A percentile compares a stretch with the other conserved stretches of the same genome.
phyloP scores from a whole-genome alignment of 2,113 vertebrate species.

The Lophura nycthemera region DNA sequence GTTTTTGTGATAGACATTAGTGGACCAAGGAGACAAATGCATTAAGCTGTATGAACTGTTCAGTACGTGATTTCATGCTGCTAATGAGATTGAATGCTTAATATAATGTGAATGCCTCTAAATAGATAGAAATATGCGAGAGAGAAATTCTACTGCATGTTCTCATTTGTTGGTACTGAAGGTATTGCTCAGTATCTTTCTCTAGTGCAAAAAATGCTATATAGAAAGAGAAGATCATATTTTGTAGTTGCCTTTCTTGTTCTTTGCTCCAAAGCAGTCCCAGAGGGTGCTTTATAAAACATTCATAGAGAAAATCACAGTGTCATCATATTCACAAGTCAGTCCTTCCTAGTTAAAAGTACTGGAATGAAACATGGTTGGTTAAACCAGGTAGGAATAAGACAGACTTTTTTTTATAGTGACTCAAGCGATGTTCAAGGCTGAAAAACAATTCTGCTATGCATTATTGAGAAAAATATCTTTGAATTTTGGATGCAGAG shows the following conservation, averaged over 20 bases:
- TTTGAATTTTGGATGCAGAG: background rate
- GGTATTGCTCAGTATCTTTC: background rate
- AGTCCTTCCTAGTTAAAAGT: background rate
- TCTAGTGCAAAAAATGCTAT: background rate
- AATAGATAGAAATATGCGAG: background rate
- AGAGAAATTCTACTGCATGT: background rate
- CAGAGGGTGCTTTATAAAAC: background rate
- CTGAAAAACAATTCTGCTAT: background rate
- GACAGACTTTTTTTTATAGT: background rate
- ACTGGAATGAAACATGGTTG: background rate
- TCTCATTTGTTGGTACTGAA: background rate
- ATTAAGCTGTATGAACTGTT: fast-evolving
- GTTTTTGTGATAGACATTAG: fast-evolving
- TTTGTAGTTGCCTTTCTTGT: background rate
- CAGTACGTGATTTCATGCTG: background rate
- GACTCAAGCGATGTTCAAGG: background rate
- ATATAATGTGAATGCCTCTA: background rate
- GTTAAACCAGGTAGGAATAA: background rate
- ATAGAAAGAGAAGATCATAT: background rate
- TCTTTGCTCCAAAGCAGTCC: background rate
- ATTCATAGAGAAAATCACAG: background rate
- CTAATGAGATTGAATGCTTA: background rate
- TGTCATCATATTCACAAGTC: background rate
- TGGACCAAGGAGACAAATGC: background rate
- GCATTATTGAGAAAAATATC: background rate